A percentile compares a stretch with the other conserved stretches of the same genome.
Conservation (phyloP, 2,888 invertebrate species). For the Temnothorax rugatulus region DNA sequence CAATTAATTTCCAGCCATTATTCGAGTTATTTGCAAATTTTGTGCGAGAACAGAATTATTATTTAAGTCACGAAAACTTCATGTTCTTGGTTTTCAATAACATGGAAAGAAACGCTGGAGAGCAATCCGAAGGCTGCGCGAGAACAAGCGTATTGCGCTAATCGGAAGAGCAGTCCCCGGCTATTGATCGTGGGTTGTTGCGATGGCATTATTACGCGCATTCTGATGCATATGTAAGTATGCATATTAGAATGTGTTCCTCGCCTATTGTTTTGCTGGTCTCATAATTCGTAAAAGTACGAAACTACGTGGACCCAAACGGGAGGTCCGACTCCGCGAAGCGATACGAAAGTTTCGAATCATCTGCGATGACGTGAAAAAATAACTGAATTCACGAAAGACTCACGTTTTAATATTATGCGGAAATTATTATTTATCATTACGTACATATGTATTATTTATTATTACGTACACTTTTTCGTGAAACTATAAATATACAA, state of each 20-base stretch:
- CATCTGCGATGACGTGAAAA: not conserved
- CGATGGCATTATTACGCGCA: slow-evolving; percentile 49
- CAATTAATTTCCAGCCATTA: not conserved
- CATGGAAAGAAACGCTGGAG: slow-evolving; percentile 34
- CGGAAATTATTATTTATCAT: not conserved
- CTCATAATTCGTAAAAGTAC: slow-evolving; percentile 35
- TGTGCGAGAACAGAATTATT: not conserved
- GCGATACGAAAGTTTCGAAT: slow-evolving; percentile 25
- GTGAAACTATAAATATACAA: not conserved
- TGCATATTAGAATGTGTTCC: slow-evolving; percentile 40
- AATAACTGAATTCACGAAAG: not conserved
- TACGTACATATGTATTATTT: not conserved
- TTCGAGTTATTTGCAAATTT: not conserved
- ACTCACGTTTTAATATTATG: not conserved
- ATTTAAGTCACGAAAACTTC: not conserved
- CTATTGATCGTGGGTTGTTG: slow-evolving; percentile 47
- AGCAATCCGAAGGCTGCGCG: slow-evolving; percentile 37
- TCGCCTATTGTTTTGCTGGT: slow-evolving; percentile 49
- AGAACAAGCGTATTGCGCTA: slow-evolving; percentile 54
- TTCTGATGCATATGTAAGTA: slow-evolving; percentile 45
- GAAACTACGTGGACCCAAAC: slow-evolving; percentile 19
- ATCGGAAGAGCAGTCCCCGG: slow-evolving; percentile 52
- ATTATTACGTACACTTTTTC: not conserved
- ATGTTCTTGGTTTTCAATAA: slow-evolving; percentile 14
- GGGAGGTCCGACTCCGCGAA: not conserved